Evolutionary conservation across 2,113 vertebrate species (phyloP).

Genomic region (Lepidothrix coronata): DNA sequence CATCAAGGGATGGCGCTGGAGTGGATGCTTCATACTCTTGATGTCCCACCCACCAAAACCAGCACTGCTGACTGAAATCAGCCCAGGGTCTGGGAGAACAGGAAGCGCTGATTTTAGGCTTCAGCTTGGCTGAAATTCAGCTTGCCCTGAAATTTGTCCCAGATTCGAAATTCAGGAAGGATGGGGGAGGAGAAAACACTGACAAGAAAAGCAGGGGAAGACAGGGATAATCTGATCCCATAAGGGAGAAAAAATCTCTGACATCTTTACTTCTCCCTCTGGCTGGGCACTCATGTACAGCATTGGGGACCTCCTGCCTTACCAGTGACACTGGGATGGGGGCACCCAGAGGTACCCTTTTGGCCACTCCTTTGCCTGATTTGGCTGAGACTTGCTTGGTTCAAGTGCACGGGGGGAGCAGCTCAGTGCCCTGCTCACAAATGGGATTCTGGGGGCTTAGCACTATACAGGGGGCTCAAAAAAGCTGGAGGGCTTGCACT

Average conservation of each 20-base stretch:
- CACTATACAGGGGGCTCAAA: accelerated
- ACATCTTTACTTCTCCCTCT: not conserved
- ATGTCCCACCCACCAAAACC: not conserved
- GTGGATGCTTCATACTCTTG: accelerated
- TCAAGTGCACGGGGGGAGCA: accelerated
- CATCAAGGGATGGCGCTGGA: not conserved
- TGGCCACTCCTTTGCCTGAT: not conserved
- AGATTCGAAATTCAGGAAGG: not conserved
- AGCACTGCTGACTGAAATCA: not conserved
- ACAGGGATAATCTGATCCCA: not conserved
- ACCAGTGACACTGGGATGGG: accelerated
- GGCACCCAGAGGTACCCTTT: not conserved
- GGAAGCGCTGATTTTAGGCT: not conserved
- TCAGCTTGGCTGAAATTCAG: not conserved
- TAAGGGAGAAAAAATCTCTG: accelerated
- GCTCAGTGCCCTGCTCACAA: accelerated
- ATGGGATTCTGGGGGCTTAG: not conserved
- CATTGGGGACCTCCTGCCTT: not conserved
- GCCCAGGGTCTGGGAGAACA: not conserved
- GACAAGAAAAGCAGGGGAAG: not conserved
- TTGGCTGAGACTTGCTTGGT: not conserved
- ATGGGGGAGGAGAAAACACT: not conserved
- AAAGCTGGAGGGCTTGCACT: not conserved
- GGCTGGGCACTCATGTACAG: accelerated
- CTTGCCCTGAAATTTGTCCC: not conserved